Conservation (phyloP, 2,113 vertebrate species). For the Ictidomys tridecemlineatus region DNA sequence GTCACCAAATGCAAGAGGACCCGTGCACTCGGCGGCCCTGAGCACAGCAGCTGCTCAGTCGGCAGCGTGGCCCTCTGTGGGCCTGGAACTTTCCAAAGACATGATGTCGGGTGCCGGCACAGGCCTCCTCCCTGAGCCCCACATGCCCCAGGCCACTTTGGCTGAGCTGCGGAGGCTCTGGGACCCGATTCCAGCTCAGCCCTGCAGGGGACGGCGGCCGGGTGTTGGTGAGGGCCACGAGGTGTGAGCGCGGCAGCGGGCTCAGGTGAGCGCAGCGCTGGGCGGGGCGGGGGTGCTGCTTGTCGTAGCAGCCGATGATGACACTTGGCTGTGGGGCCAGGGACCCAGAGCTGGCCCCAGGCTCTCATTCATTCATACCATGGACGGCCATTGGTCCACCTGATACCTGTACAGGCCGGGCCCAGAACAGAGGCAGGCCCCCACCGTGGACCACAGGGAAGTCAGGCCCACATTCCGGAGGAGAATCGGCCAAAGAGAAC, state of each 20-base stretch:
- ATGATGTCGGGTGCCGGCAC: accelerated
- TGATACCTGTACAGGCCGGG: accelerated
- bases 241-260: background rate
- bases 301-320: too few relatives aligned
- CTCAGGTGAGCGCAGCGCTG: too few relatives aligned
- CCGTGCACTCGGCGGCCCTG: accelerated
- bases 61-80: background rate
- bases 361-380: accelerated
- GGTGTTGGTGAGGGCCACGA: too few relatives aligned
- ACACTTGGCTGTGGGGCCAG: background rate
- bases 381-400: accelerated
- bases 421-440: background rate
- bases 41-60: background rate
- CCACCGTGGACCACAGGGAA: accelerated
- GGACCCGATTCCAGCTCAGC: background rate
- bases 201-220: background rate
- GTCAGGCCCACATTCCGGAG: accelerated
- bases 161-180: background rate
- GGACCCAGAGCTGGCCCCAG: accelerated
- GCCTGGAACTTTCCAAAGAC: background rate
- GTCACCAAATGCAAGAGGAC: background rate
- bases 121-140: background rate
- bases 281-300: too few relatives aligned
- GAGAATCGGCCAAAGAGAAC: too few relatives aligned
- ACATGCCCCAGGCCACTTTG: background rate